These are phyloP conservation scores for Drosophila gaucha DNA, from an alignment of 2,888 invertebrate genomes.

Conservation along the genomic window DNA sequence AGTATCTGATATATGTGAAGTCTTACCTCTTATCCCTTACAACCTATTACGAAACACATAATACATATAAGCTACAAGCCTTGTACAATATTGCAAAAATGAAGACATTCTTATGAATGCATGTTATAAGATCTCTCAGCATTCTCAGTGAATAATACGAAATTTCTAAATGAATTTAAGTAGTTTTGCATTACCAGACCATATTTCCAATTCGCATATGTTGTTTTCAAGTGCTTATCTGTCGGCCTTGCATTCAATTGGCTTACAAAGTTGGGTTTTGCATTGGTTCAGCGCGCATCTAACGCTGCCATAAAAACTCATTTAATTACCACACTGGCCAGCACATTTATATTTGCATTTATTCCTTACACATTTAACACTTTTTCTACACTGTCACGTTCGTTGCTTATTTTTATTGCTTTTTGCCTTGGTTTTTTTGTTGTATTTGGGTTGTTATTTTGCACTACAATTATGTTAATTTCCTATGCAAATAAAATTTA, in stretches of 20 bases:
- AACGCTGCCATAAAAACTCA: constrained; percentile 41
- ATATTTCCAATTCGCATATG: neutral
- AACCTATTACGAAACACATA: too few relatives aligned
- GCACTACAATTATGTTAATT: constrained; percentile 84
- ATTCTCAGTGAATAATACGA: too few relatives aligned
- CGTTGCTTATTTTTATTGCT: constrained; percentile 72
- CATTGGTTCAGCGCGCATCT: constrained; percentile 33
- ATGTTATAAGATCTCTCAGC: too few relatives aligned
- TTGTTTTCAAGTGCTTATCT: constrained; percentile 2
- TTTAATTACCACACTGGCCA: constrained; percentile 62
- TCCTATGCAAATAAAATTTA: constrained; percentile 84
- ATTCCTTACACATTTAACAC: constrained; percentile 57
- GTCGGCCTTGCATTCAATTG: too few relatives aligned
- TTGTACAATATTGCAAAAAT: too few relatives aligned
- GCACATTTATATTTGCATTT: constrained; percentile 60
- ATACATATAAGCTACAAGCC: too few relatives aligned
- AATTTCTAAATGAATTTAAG: too few relatives aligned
- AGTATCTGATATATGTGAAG: too few relatives aligned
- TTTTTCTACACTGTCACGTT: constrained; percentile 69
- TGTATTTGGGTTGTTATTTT: constrained; percentile 67
- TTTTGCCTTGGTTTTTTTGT: constrained; percentile 27
- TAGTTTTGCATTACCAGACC: too few relatives aligned
- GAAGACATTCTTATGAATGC: too few relatives aligned
- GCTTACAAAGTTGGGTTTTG: neutral
- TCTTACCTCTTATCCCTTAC: too few relatives aligned